Conservation (phyloP, 2,888 invertebrate species). For the Apodemia mormo region DNA sequence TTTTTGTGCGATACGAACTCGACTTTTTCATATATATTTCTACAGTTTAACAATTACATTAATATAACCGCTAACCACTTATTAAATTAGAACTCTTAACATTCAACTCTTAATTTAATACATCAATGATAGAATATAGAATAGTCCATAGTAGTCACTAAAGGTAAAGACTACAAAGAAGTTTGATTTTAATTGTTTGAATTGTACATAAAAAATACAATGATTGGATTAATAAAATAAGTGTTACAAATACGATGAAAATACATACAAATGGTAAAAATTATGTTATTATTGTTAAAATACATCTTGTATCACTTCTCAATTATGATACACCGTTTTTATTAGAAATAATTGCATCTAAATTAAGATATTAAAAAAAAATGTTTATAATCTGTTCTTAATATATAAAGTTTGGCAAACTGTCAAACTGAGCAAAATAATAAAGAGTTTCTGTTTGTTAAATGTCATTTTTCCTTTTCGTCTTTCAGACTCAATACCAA, state of each 20-base stretch:
- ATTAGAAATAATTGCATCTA: too few species aligned
- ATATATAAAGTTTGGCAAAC: too few species aligned
- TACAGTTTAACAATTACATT: constrained; percentile 63
- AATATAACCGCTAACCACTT: constrained; percentile 55
- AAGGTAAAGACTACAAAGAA: constrained; percentile 21
- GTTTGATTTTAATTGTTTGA: background rate
- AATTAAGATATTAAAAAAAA: too few species aligned
- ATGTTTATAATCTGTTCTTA: too few species aligned
- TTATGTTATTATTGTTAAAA: too few species aligned
- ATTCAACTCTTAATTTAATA: constrained; percentile 58
- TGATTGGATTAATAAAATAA: background rate
- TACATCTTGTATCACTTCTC: too few species aligned
- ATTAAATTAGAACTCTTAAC: constrained; percentile 54
- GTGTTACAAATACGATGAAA: background rate
- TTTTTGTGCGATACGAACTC: constrained; percentile 74
- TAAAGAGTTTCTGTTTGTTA: too few species aligned
- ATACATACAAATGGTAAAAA: too few species aligned
- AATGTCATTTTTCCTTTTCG: too few species aligned
- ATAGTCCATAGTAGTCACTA: constrained; percentile 26
- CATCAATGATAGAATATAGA: constrained; percentile 52
- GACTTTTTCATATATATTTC: constrained; percentile 60
- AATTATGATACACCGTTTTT: too few species aligned
- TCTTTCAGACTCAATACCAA: too few species aligned
- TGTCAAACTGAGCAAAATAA: too few species aligned
- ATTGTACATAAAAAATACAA: background rate